Evolutionary conservation across 2,888 invertebrate species (phyloP).

Genomic region (Thereva unica): DNA sequence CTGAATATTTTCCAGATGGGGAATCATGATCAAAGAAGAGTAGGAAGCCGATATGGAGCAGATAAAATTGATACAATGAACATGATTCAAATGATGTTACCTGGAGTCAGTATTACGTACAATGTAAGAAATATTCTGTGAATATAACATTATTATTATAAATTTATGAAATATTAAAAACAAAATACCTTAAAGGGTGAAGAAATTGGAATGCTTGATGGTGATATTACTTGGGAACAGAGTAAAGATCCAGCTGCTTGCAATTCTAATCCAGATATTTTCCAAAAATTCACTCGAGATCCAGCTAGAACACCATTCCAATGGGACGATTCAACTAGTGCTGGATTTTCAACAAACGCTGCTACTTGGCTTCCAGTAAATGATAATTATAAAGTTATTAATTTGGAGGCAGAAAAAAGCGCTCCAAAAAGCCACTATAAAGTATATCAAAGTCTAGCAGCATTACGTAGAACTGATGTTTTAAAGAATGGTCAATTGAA

Average conservation of each 20-base stretch:
- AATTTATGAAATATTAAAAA: no score
- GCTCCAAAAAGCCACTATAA: slow-evolving; percentile 62
- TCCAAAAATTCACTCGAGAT: slow-evolving; percentile 53
- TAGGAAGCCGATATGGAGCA: slow-evolving; percentile 66
- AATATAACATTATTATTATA: no score
- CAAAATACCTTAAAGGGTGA: slow-evolving; percentile 60
- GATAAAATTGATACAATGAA: slow-evolving; percentile 70
- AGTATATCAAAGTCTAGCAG: slow-evolving; percentile 62
- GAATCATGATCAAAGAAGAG: slow-evolving; percentile 69
- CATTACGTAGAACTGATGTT: slow-evolving; percentile 55
- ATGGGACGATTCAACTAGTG: slow-evolving; percentile 60
- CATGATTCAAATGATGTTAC: slow-evolving; percentile 70
- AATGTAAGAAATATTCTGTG: slow-evolving; percentile 60
- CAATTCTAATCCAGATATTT: no score
- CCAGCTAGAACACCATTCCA: slow-evolving; percentile 66
- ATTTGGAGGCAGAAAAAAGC: slow-evolving; percentile 62
- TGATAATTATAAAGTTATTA: slow-evolving; percentile 63
- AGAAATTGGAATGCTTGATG: slow-evolving; percentile 68
- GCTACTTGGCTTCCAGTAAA: slow-evolving; percentile 72
- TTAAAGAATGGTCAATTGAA: slow-evolving; percentile 49
- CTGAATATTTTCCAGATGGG: slow-evolving; percentile 60
- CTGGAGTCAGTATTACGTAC: slow-evolving; percentile 79
- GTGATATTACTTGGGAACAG: slow-evolving; percentile 43
- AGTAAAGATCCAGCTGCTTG: slow-evolving; percentile 47
- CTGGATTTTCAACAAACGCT: slow-evolving; percentile 64